Percentiles rank a stretch among this genome's conserved stretches.
Evolutionary conservation across 2,797 vertebrate genomes (phyloP).

Genomic region (Chelidonichthys spinosus): DNA sequence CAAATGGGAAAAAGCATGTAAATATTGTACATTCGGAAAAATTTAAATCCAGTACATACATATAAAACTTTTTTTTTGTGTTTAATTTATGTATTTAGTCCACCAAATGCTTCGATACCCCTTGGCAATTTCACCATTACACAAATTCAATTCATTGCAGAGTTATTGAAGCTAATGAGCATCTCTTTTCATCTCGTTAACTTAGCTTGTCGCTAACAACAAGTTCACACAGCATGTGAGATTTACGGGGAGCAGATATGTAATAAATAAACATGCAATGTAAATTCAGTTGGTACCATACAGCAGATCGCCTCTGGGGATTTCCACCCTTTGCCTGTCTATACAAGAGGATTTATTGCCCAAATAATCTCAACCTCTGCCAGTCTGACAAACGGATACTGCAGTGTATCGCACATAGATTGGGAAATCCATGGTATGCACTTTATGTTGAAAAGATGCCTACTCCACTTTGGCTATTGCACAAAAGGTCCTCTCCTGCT

Average conservation of each 20-base stretch:
- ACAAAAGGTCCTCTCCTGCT: conserved; percentile 47
- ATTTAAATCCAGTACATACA: no score
- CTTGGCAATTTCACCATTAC: neutral
- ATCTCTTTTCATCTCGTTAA: neutral
- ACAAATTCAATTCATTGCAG: neutral
- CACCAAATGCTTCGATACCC: neutral
- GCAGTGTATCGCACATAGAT: conserved; percentile 30
- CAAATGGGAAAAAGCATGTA: neutral
- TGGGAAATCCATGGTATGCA: conserved; percentile 47
- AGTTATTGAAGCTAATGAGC: neutral
- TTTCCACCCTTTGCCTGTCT: conserved; percentile 24
- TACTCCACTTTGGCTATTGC: conserved; percentile 48
- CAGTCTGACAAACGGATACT: conserved; percentile 50
- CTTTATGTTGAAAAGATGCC: conserved; percentile 54
- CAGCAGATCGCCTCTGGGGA: conserved; percentile 19
- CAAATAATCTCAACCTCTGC: conserved; percentile 40
- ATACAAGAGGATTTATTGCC: conserved; percentile 50
- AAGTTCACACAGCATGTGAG: neutral
- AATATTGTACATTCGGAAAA: neutral
- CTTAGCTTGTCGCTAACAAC: neutral
- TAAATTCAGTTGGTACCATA: neutral
- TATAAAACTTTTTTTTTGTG: neutral
- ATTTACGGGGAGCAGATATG: neutral
- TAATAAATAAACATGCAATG: neutral
- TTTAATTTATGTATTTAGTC: neutral